Conservation (phyloP, 2,113 vertebrate genomes). For the Tympanuchus pallidicinctus region DNA sequence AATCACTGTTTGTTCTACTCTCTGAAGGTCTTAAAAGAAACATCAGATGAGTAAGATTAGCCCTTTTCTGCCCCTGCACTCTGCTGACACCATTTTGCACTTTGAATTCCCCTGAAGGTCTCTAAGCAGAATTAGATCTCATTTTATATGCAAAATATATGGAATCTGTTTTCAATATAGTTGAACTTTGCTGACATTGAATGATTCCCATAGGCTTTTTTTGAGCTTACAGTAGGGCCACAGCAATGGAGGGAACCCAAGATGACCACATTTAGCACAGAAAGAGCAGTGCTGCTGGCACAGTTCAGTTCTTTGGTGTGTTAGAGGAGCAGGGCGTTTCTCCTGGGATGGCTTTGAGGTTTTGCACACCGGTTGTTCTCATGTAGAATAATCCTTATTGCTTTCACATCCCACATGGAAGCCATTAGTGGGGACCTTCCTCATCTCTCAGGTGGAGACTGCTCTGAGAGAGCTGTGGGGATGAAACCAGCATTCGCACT, state of each 20-base stretch:
- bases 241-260: rapidly evolving
- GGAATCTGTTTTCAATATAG: background rate
- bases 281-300: background rate
- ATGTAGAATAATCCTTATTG: background rate
- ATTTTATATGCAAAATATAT: slow-evolving; percentile 18
- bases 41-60: background rate
- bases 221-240: background rate
- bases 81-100: background rate
- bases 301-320: rapidly evolving
- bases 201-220: background rate
- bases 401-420: background rate
- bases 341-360: background rate
- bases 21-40: background rate
- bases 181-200: background rate
- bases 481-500: rapidly evolving
- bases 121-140: background rate
- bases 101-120: background rate
- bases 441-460: background rate
- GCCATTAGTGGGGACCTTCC: background rate
- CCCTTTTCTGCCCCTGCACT: background rate
- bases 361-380: background rate
- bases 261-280: background rate
- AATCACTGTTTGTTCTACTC: background rate
- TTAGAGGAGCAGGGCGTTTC: background rate
- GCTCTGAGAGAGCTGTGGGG: background rate